Evolutionary conservation across 1,140 invertebrate genomes (phyloP).

Genomic region (Cyclargus thomasi): DNA sequence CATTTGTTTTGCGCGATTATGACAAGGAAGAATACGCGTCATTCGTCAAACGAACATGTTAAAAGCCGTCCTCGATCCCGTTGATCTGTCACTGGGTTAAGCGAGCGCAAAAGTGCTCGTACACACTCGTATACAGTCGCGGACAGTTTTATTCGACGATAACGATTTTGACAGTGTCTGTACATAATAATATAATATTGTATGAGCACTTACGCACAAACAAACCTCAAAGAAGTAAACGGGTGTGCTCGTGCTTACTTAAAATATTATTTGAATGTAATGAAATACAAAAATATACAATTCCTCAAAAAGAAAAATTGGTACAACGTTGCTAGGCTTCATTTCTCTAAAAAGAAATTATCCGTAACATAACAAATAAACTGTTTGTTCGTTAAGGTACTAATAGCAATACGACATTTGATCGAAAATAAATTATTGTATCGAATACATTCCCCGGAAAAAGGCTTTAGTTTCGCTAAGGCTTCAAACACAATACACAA

Average conservation of each 20-base stretch:
- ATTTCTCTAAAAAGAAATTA: too few species aligned
- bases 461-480: background rate
- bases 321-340: too few species aligned
- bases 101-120: background rate
- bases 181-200: too few species aligned
- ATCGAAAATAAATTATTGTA: background rate
- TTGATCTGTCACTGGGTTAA: constrained; percentile 2
- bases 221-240: too few species aligned
- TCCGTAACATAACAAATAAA: too few species aligned
- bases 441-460: background rate
- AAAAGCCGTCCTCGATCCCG: background rate
- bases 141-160: background rate
- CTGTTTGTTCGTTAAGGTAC: too few species aligned
- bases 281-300: too few species aligned
- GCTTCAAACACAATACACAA: background rate
- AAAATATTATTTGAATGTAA: too few species aligned
- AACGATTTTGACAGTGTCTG: too few species aligned
- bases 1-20: background rate
- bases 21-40: background rate
- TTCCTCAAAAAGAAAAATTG: too few species aligned
- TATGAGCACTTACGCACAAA: too few species aligned
- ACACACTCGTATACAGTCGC: background rate
- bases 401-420: background rate
- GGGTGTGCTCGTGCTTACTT: too few species aligned
- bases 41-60: background rate